Conservation (phyloP, 2,113 vertebrate genomes). For the Cynocephalus volans region DNA sequence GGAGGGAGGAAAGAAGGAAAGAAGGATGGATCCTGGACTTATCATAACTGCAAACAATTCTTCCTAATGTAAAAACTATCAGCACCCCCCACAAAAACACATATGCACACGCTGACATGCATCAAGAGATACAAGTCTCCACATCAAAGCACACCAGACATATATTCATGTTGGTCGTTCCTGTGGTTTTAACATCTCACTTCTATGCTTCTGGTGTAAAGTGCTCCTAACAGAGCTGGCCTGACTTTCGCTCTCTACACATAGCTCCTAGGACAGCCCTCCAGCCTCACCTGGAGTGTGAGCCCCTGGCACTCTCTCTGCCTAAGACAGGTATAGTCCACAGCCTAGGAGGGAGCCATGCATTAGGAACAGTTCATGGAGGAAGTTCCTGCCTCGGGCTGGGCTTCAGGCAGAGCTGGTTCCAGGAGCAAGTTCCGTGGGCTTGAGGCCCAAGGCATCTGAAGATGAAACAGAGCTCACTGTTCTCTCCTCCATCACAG, state of each 20-base stretch:
- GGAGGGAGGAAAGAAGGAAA: background rate
- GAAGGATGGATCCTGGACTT: background rate
- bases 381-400: accelerated
- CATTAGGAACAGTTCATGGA: accelerated
- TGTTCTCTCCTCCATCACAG: background rate
- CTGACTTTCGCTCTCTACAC: background rate
- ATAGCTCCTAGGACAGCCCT: background rate
- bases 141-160: background rate
- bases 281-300: background rate
- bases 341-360: background rate
- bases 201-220: accelerated
- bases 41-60: background rate
- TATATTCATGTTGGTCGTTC: accelerated
- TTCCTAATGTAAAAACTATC: background rate
- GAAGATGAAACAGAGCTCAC: background rate
- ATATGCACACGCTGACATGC: background rate
- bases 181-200: background rate
- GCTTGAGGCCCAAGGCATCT: background rate
- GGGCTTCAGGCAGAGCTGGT: background rate
- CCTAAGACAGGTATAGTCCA: background rate
- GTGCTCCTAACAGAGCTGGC: accelerated
- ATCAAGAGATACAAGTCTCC: background rate
- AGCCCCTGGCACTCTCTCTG: background rate
- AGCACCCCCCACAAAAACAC: background rate
- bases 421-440: background rate